Evolutionary conservation across 1,140 invertebrate genomes (phyloP), one percentile per base, ranked within the genome.

Genomic region (Procambarus virginalis): DNA sequence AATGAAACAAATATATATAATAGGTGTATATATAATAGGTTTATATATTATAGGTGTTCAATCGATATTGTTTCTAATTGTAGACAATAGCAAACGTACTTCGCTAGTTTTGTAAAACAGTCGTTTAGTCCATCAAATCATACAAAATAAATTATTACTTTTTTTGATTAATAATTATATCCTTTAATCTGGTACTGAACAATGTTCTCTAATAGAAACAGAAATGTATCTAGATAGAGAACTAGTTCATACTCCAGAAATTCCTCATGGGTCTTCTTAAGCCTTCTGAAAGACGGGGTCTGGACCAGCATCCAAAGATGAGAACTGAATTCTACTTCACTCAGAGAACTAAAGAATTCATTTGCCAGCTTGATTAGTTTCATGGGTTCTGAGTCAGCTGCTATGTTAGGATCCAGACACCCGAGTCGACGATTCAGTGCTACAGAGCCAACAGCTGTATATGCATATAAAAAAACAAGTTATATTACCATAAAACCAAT

Each of bases 371-470:
- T 46, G 46, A 87, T 80, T 34, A 87, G 68, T 22, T 46, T 68
- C 86, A 87, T 87, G 10, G 77, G 86, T 20, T 81, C 86, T 3
- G 86, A 87, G 64, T 87, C 78, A 17, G 34, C 45, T 2, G 58
- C 0, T 22, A 87, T 2, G 22, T 87, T 73, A 70, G 86, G 75
- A 12, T 20, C 58, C 86, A 87, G 34, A 64, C 86, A 87, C 17
- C 86, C 86, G 34, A 87, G n/a, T 8, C 86, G 58, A 46, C 77
- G 77, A 48, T 78, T 34, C 34, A 34, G 34, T 34, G 34, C 34
- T 34, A 34, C 34, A 34, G 34, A 34, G 34, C 34, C 34, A 22
- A 87, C 86, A 58, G 77, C 86, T 87, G 78, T 2, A 20, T n/a
- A 17, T 17, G 9, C 4, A 20, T 5, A 51, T 3, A 46, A 73